Base-by-base conservation (phyloP, 2,797 vertebrate genomes). In the Coregonus sp. region DNA sequence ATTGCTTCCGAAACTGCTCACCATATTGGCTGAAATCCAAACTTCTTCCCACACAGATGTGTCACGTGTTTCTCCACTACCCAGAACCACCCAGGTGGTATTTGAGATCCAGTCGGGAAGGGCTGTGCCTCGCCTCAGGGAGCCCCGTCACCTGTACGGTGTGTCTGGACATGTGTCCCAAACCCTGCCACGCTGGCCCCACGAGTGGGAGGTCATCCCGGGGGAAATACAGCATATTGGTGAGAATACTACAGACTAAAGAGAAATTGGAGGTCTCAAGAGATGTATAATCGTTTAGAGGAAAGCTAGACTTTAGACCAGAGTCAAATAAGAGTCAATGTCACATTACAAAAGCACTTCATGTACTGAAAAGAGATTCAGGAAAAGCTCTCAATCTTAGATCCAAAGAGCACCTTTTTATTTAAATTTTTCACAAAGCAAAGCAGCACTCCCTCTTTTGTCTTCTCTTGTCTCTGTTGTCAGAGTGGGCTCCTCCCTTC, bases 161-260 rank as follows among this genome's bases (percentile, higher is more conserved):
- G 85, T 84, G 0, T 86, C 87, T 35, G 83, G 89, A 73, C 81
- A 75, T 14, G 68, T 83, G 69, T 89, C 88, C 0, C 86, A 92
- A 74, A 89, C 85, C 2, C 79, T 87, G n/a, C 85, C 91, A 50
- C 85, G 91, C 47, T 95, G 94, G 93, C 94, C 93, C 0, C 89
- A 91, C 65, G 92, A 94, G 4, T 94, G 89, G 84, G 90, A 94
- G 78, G 92, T 94, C 67, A 86, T 93, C 68, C 89, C 91, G 76
- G 89, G 91, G 70, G 92, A 89, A 84, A 89, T 94, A 40, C 68
- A 88, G 40, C 93, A 95, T 82, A 93, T 94, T 66, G 90, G 93
- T 95, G 88, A 87, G 91, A 31, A 85, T 50, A 33, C 31, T 29
- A 33, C 65, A 29, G 72, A 31, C 50, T n/a, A 25, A 15, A 29